These are phyloP conservation scores for Tympanuchus pallidicinctus DNA, from an alignment of 2,113 vertebrate species.

Conservation along the genomic window DNA sequence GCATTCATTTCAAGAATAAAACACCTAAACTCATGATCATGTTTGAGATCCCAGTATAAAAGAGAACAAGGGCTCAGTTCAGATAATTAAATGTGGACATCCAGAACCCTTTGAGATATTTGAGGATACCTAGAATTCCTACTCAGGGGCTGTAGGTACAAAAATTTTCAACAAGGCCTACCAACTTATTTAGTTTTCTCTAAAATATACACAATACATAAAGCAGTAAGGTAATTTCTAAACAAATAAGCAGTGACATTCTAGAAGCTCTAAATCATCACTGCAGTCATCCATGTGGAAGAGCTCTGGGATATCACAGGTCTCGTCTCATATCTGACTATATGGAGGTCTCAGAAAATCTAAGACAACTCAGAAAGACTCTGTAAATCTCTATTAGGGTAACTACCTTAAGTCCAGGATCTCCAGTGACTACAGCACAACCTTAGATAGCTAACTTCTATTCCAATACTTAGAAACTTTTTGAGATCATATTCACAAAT, in stretches of 20 bases:
- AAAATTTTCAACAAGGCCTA: not conserved
- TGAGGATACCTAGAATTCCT: not conserved
- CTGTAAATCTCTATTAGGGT: not conserved
- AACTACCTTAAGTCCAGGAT: not conserved
- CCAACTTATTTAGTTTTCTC: rapidly evolving
- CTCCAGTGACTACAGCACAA: not conserved
- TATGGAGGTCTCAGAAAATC: not conserved
- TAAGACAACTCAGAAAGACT: not conserved
- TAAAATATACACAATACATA: not conserved
- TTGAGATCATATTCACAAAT: not conserved
- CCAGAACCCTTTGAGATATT: not conserved
- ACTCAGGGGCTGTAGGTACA: rapidly evolving
- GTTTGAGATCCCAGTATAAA: not conserved
- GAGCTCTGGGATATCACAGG: not conserved
- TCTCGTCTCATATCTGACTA: not conserved
- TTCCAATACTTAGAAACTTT: rapidly evolving
- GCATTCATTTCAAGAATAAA: not conserved
- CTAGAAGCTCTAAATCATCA: not conserved
- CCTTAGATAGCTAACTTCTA: not conserved
- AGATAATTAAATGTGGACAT: not conserved
- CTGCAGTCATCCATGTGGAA: not conserved
- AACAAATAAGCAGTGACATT: not conserved
- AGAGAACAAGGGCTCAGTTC: not conserved
- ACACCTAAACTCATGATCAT: not conserved
- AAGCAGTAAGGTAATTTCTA: not conserved